A percentile compares a stretch with the other conserved stretches of the same genome.
Evolutionary conservation across 2,113 vertebrate genomes (phyloP).

Genomic region (Hippocampus abdominalis): DNA sequence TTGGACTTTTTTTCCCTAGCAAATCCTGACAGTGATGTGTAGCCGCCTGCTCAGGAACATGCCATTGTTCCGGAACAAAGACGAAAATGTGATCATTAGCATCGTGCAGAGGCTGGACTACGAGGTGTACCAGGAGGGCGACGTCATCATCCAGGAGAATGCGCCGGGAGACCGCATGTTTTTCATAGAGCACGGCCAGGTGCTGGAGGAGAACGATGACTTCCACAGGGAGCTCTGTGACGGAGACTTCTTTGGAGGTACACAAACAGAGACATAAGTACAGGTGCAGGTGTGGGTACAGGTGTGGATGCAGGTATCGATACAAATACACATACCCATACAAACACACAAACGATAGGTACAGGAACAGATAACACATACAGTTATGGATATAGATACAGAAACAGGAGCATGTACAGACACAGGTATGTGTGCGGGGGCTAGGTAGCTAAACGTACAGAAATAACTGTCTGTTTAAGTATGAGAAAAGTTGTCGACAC

Average conservation of each 20-base stretch:
- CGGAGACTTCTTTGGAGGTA: constrained; percentile 71
- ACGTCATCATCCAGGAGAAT: constrained; percentile 47
- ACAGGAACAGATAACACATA: background rate
- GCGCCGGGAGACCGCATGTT: constrained; percentile 65
- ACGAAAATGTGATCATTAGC: constrained; percentile 62
- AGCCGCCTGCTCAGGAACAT: constrained; percentile 59
- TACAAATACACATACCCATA: background rate
- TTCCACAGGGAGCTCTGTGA: constrained; percentile 66
- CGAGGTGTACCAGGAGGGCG: constrained; percentile 56
- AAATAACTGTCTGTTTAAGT: no score
- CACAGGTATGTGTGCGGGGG: no score
- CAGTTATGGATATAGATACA: background rate
- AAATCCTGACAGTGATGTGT: constrained; percentile 58
- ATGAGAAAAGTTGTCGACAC: no score
- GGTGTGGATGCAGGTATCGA: no score
- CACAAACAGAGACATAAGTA: background rate
- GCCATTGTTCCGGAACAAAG: constrained; percentile 58
- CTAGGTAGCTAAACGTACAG: no score
- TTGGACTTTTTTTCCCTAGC: constrained; percentile 22
- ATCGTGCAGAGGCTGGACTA: constrained; percentile 52
- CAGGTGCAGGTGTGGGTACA: background rate
- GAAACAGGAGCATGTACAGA: no score
- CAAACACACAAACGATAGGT: no score
- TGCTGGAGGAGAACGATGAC: constrained; percentile 55
- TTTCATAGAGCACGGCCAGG: constrained; percentile 64